These are phyloP conservation scores for Lepidiolamprologus cunningtoni DNA, from an alignment of 2,113 vertebrate species.

Conservation along the genomic window DNA sequence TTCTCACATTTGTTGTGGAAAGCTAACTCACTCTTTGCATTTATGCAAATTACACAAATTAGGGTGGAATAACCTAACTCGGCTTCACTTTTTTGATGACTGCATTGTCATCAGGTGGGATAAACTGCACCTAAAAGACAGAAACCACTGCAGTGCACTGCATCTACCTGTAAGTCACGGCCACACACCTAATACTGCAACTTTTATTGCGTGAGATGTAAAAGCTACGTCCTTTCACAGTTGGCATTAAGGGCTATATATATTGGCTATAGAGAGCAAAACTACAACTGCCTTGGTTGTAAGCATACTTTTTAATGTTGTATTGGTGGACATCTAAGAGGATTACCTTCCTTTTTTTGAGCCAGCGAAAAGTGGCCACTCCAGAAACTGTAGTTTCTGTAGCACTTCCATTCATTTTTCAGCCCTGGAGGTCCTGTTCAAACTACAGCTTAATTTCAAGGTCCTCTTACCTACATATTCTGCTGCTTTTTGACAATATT, in stretches of 20 bases:
- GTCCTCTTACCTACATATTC: background rate
- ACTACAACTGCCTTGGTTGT: background rate
- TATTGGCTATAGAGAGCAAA: background rate
- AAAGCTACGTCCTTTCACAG: background rate
- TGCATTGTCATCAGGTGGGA: background rate
- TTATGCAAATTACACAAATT: background rate
- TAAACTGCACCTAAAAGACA: background rate
- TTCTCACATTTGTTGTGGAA: background rate
- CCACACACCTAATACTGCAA: background rate
- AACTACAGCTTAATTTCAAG: background rate
- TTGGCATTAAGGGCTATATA: background rate
- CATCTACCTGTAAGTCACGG: background rate
- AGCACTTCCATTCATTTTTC: background rate
- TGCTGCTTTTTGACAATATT: background rate
- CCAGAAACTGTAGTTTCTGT: background rate
- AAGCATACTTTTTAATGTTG: background rate
- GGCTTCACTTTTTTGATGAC: background rate
- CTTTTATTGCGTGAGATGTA: accelerated
- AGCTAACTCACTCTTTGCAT: background rate
- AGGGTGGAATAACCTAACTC: background rate
- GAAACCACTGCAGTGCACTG: background rate
- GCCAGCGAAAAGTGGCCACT: background rate
- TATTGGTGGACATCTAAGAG: background rate
- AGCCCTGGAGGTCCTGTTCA: background rate
- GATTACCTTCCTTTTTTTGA: background rate